Base-by-base conservation (phyloP, 2,797 vertebrate genomes). In the Pseudochirops corinnae region DNA sequence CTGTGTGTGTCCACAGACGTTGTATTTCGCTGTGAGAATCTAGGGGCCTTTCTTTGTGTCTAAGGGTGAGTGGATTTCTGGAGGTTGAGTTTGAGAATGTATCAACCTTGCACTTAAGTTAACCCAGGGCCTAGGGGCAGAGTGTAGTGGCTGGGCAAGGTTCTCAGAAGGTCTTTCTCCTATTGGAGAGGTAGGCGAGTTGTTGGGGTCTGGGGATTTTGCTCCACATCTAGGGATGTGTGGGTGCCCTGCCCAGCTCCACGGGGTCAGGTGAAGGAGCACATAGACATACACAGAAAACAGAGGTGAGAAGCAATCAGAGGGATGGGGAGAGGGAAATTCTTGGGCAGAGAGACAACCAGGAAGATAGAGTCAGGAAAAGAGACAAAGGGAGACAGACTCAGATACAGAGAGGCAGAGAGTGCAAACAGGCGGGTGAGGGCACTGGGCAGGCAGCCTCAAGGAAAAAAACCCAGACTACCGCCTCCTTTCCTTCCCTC, bases 401-500 rank as follows among this genome's bases (percentile, higher is more conserved):
- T 0, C 39, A 95, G 96, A 39, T 39, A 39, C 21, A 90, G 96
- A 58, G 95, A 94, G 91, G 90, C 93, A 39, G 53, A 52, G 67
- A 90, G 91, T 74, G 90, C 24, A 62, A 87, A 53, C 57, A 39
- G 91, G 95, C 60, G 26, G 94, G 90, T 91, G 53, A 94, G 74
- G 91, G 96, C 94, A 94, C 94, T 16, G 33, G 94, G 94, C 91
- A 82, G 94, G 96, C 94, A 0, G 94, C 94, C 96, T 97, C 93
- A 92, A 97, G 97, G 96, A 98, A 97, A 96, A 96, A 97, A 92
- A 24, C 92, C 96, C 97, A 96, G 94, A 91, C 55, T 28, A 56
- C 96, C 93, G 96, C 97, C 97, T 97, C 96, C 90, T 95, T 90
- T 97, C 95, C 96, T 96, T 96, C 95, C 93, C 0, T 33, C 94